Conservation (phyloP, 2,113 vertebrate species). For the Strix uralensis region DNA sequence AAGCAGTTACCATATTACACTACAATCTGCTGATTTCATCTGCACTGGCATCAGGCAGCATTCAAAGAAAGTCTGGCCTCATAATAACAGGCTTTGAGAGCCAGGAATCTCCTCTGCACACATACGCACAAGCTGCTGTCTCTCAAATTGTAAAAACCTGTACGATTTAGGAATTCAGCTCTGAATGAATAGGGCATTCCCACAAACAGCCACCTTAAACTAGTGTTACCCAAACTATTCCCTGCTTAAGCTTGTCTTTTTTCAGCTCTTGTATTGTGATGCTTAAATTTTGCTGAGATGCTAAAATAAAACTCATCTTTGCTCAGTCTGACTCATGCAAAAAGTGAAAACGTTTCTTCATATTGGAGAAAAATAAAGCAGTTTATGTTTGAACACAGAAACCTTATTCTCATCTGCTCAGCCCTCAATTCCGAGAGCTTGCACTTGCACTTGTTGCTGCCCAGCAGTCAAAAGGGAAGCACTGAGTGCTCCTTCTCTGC, state of each 20-base stretch:
- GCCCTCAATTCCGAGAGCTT: background rate
- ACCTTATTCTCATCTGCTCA: background rate
- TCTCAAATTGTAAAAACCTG: background rate
- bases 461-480: background rate
- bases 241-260: background rate
- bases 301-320: background rate
- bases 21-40: constrained; percentile 69
- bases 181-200: background rate
- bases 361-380: background rate
- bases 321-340: background rate
- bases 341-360: background rate
- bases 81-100: constrained; percentile 57
- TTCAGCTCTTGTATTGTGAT: background rate
- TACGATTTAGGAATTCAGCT: background rate
- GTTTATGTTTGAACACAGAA: background rate
- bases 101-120: constrained; percentile 35
- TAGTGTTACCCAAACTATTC: background rate
- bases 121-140: constrained; percentile 22
- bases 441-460: background rate
- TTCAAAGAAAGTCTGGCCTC: constrained; percentile 57
- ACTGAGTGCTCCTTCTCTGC: background rate
- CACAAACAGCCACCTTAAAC: background rate
- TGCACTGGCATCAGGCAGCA: constrained; percentile 63
- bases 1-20: constrained; percentile 64
- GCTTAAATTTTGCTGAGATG: background rate